phyloP scores from a whole-genome alignment of 92 coral and sea anemone genomes.

The Galaxea fascicularis region DNA sequence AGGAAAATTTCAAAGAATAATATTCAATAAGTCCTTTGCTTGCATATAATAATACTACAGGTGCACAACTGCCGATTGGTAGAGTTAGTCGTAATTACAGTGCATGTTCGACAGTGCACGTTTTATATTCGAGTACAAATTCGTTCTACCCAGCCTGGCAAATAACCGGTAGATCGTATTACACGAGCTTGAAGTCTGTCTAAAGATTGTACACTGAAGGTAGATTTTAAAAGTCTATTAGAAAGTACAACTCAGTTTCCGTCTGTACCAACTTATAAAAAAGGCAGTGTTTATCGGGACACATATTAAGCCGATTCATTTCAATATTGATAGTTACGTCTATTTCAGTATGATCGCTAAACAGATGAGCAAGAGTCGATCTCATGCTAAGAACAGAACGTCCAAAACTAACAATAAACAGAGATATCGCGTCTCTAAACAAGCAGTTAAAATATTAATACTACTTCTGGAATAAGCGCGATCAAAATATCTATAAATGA shows the following conservation, averaged over 20 bases:
- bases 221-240: neutral
- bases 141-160: neutral
- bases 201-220: neutral
- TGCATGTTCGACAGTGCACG: neutral
- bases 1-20: neutral
- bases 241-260: neutral
- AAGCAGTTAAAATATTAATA: no score
- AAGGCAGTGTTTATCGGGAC: neutral
- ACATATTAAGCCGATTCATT: neutral
- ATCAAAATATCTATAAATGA: neutral
- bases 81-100: neutral
- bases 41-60: neutral
- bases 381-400: neutral
- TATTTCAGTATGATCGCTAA: neutral
- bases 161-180: slow-evolving; percentile 21
- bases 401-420: neutral
- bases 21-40: neutral
- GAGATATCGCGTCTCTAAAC: neutral
- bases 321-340: neutral
- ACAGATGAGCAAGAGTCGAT: neutral
- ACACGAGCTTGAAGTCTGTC: slow-evolving; percentile 5
- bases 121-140: neutral
- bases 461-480: neutral
- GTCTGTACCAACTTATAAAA: slow-evolving; percentile 5
- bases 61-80: neutral